phyloP scores from a whole-genome alignment of 2,113 vertebrate genomes.

The Semnornis frantzii region DNA sequence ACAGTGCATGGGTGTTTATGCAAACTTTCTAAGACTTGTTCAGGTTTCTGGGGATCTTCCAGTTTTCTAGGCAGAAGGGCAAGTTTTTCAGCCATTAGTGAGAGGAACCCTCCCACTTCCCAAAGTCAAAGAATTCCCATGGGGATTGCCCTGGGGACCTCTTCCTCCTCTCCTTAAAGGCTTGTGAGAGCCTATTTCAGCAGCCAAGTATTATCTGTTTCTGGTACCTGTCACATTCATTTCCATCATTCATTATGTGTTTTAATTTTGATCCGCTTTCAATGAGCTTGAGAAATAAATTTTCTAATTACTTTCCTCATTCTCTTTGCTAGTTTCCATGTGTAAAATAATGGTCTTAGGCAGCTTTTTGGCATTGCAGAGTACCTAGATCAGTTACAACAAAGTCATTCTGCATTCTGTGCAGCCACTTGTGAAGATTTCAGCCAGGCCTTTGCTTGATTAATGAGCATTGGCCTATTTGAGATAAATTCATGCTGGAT shows the following conservation, averaged over 20 bases:
- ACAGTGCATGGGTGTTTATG: neutral
- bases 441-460: conserved; percentile 67
- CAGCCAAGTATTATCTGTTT: neutral
- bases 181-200: neutral
- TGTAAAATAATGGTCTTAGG: conserved; percentile 1
- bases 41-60: conserved; percentile 25
- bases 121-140: conserved; percentile 6
- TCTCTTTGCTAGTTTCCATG: neutral
- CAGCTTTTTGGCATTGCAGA: conserved; percentile 14
- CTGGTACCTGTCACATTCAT: neutral
- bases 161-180: neutral
- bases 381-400: conserved; percentile 28
- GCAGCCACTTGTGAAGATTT: conserved; percentile 30
- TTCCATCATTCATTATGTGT: neutral
- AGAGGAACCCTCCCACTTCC: neutral
- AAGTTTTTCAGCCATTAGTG: conserved; percentile 35
- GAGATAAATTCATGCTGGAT: conserved; percentile 61
- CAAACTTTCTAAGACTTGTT: conserved; percentile 6
- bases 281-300: neutral
- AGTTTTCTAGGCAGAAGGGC: conserved; percentile 55
- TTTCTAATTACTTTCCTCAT: conserved; percentile 26
- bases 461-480: conserved; percentile 58
- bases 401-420: conserved; percentile 37
- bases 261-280: conserved; percentile 6
- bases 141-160: neutral